Evolutionary conservation across 2,888 invertebrate species (phyloP).

Genomic region (Rhingia rostrata): DNA sequence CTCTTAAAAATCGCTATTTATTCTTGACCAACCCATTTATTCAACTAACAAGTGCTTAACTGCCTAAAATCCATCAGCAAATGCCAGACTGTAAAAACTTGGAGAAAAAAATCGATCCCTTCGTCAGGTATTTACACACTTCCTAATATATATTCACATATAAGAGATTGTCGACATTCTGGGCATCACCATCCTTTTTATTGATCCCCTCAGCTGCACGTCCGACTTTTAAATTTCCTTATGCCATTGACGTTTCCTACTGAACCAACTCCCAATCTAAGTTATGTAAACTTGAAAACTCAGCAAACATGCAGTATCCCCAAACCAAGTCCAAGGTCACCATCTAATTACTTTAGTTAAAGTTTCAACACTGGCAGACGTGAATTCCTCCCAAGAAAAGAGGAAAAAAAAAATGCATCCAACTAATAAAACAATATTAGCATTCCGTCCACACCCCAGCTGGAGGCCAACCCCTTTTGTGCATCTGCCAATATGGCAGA

Average conservation of each 20-base stretch:
- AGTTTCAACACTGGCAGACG: not conserved
- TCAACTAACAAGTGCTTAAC: too few relatives aligned
- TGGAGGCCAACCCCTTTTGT: not conserved
- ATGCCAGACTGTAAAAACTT: too few relatives aligned
- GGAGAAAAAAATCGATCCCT: too few relatives aligned
- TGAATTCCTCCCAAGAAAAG: not conserved
- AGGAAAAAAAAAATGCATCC: not conserved
- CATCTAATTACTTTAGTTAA: not conserved
- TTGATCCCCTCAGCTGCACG: not conserved
- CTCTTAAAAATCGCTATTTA: too few relatives aligned
- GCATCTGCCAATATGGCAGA: slow-evolving; percentile 21
- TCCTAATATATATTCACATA: too few relatives aligned
- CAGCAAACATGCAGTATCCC: not conserved
- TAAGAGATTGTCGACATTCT: too few relatives aligned
- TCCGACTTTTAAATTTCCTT: too few relatives aligned
- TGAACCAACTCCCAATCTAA: not conserved
- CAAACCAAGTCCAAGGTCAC: slow-evolving; percentile 15
- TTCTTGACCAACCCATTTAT: too few relatives aligned
- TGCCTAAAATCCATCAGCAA: too few relatives aligned
- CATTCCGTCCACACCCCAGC: not conserved
- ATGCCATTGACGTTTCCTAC: not conserved
- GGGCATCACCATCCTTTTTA: not conserved
- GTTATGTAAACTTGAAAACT: not conserved
- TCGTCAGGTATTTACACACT: too few relatives aligned
- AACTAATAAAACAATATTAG: too few relatives aligned